These are phyloP conservation scores for Cephonodes hylas DNA, from an alignment of 2,888 invertebrate species.

Conservation along the genomic window DNA sequence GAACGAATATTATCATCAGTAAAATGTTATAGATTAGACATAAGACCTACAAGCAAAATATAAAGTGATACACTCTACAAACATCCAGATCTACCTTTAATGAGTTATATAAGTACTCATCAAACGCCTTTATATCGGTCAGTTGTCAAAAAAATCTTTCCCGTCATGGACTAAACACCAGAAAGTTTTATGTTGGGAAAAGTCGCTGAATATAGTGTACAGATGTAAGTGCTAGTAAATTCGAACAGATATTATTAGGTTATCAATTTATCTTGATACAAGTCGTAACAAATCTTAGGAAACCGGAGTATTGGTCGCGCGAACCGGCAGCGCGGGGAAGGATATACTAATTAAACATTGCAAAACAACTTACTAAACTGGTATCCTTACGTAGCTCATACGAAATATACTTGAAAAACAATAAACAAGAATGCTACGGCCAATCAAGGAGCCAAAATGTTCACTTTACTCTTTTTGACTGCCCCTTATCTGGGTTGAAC, in stretches of 20 bases:
- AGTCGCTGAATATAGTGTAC: no score
- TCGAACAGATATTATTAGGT: neutral
- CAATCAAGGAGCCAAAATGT: constrained; percentile 46
- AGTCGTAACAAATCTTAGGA: neutral
- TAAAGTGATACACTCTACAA: no score
- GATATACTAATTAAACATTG: constrained; percentile 13
- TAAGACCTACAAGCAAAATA: no score
- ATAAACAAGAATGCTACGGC: constrained; percentile 28
- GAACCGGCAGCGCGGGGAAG: neutral
- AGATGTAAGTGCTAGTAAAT: neutral
- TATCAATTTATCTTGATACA: neutral
- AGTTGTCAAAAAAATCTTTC: no score
- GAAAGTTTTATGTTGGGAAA: no score
- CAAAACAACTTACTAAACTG: constrained; percentile 7
- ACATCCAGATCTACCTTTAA: no score
- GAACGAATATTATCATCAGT: no score
- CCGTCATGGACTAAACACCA: no score
- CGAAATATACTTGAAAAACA: constrained; percentile 13
- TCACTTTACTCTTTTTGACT: constrained; percentile 40
- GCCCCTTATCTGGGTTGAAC: constrained; percentile 34
- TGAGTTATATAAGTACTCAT: no score
- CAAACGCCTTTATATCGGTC: no score
- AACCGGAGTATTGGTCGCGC: neutral
- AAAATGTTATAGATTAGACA: no score
- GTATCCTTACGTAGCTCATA: constrained; percentile 3